Conservation (phyloP, 2,888 invertebrate species). For the Synergus itoensis region DNA sequence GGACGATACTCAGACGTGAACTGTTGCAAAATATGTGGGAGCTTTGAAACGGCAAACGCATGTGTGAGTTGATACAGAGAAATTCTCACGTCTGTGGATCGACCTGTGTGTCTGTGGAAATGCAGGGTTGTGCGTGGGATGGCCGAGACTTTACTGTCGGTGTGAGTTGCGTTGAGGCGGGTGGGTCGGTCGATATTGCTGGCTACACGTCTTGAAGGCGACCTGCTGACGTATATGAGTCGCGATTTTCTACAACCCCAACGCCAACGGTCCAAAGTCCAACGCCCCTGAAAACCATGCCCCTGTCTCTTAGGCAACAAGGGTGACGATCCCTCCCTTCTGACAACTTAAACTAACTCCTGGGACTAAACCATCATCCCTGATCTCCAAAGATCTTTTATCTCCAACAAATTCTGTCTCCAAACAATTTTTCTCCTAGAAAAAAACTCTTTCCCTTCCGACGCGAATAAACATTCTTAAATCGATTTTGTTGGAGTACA, state of each 20-base stretch:
- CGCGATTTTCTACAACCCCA: slow-evolving; percentile 44
- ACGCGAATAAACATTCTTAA: background rate
- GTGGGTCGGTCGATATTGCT: slow-evolving; percentile 66
- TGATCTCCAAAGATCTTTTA: slow-evolving; percentile 13
- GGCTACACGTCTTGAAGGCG: slow-evolving; percentile 70
- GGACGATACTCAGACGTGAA: slow-evolving; percentile 25
- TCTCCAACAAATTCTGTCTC: slow-evolving; percentile 4
- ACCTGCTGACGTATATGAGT: slow-evolving; percentile 64
- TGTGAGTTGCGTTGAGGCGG: slow-evolving; percentile 58
- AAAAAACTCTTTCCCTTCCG: background rate
- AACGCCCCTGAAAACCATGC: background rate
- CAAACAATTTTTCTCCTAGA: background rate
- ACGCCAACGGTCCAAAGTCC: background rate
- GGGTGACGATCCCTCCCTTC: slow-evolving; percentile 22
- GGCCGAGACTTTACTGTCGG: slow-evolving; percentile 58
- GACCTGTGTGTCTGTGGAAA: slow-evolving; percentile 53
- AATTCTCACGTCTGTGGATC: slow-evolving; percentile 53
- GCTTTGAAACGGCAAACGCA: slow-evolving; percentile 20
- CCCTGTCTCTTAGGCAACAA: slow-evolving; percentile 31
- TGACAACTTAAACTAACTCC: slow-evolving; percentile 37
- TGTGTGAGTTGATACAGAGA: background rate
- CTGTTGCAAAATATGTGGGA: slow-evolving; percentile 36
- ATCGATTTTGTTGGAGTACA: background rate
- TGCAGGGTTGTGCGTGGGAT: slow-evolving; percentile 55
- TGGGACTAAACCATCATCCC: slow-evolving; percentile 27